Evolutionary conservation across 2,888 invertebrate genomes (phyloP).

Genomic region (Sesamia inferens): DNA sequence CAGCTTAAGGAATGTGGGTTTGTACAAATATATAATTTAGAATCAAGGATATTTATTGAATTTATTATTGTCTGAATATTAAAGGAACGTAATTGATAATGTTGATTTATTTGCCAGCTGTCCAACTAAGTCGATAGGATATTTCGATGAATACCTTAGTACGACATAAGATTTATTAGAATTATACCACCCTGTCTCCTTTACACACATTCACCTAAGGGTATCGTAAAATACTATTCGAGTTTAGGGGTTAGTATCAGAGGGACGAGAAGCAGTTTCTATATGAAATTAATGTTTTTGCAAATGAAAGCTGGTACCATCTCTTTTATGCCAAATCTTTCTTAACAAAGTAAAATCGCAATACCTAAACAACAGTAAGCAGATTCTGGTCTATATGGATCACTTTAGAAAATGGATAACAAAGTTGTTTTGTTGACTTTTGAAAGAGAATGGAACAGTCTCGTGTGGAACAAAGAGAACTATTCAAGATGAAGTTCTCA

Average conservation of each 20-base stretch:
- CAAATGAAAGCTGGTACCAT: neutral
- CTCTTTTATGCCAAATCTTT: neutral
- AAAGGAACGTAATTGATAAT: slow-evolving; percentile 29
- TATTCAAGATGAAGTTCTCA: neutral
- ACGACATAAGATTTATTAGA: slow-evolving; percentile 4
- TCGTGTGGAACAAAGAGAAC: neutral
- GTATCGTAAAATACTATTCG: slow-evolving; percentile 2
- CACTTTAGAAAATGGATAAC: neutral
- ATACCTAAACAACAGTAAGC: neutral
- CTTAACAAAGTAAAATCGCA: neutral
- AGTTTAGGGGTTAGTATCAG: neutral
- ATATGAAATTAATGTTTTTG: neutral
- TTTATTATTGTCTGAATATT: slow-evolving; percentile 14
- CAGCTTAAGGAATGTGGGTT: slow-evolving; percentile 23
- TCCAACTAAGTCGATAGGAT: neutral
- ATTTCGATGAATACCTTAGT: slow-evolving; percentile 8
- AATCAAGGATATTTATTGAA: slow-evolving; percentile 22
- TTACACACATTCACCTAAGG: neutral
- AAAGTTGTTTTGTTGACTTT: neutral
- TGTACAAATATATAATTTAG: slow-evolving; percentile 8
- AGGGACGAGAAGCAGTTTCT: slow-evolving; percentile 9
- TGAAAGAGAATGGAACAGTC: neutral
- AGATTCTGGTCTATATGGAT: neutral
- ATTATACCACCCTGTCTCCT: neutral
- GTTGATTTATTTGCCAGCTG: slow-evolving; percentile 17